Percentiles rank a stretch among this genome's conserved stretches.
These are phyloP conservation scores for Teleogryllus oceanicus DNA, from an alignment of 2,888 invertebrate genomes.

Conservation along the genomic window DNA sequence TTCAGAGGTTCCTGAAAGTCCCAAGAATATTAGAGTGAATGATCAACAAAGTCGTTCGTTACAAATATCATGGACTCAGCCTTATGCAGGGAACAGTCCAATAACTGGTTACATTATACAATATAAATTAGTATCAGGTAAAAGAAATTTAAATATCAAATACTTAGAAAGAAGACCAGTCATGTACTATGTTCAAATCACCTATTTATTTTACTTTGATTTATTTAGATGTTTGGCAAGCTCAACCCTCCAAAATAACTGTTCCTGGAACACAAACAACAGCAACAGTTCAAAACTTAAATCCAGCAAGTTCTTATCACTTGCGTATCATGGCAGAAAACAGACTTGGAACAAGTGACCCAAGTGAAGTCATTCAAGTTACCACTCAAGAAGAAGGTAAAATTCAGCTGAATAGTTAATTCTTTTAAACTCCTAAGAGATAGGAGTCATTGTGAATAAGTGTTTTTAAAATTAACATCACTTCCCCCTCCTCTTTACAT, in stretches of 20 bases:
- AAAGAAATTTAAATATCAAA: conserved; percentile 34
- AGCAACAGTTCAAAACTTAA: conserved; percentile 73
- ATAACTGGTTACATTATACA: conserved; percentile 85
- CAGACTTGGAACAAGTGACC: conserved; percentile 80
- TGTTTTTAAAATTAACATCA: too few species aligned
- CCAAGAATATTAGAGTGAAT: conserved; percentile 77
- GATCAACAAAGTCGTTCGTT: conserved; percentile 81
- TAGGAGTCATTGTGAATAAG: too few species aligned
- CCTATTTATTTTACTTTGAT: conserved; percentile 25
- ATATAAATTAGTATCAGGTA: conserved; percentile 80
- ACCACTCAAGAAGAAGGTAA: conserved; percentile 77
- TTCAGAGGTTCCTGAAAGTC: conserved; percentile 81
- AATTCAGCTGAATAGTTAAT: not conserved
- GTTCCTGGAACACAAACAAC: conserved; percentile 80
- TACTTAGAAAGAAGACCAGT: conserved; percentile 12
- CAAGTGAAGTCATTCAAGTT: conserved; percentile 80
- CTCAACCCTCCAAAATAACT: conserved; percentile 74
- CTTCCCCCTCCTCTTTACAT: too few species aligned
- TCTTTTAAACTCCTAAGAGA: not conserved
- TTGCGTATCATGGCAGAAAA: conserved; percentile 86
- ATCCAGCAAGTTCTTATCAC: conserved; percentile 84
- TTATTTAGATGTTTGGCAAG: conserved; percentile 70
- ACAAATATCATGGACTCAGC: conserved; percentile 84
- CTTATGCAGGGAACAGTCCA: conserved; percentile 84
- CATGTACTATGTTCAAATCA: not conserved